Percentiles rank a stretch among this genome's conserved stretches.
Conservation (phyloP, 2,113 vertebrate genomes). For the Heteronetta atricapilla region DNA sequence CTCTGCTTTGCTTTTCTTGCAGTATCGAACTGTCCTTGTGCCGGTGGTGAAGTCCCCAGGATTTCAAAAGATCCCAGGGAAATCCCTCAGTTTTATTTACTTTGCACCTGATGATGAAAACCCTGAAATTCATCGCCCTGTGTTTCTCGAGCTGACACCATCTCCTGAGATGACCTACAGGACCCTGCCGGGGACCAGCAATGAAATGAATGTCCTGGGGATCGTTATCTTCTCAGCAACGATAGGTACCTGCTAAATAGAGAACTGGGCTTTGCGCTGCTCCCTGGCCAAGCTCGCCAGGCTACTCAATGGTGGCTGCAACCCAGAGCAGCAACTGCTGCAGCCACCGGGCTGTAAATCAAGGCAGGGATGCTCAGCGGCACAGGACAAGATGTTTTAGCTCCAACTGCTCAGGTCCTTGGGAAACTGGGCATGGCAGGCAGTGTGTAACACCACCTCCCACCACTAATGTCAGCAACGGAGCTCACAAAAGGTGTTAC, state of each 20-base stretch:
- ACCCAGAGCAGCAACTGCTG: background rate
- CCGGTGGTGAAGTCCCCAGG: slow-evolving; percentile 71
- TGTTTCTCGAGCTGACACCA: slow-evolving; percentile 85
- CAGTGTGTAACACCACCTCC: background rate
- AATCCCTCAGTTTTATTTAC: slow-evolving; percentile 82
- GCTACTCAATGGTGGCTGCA: accelerated
- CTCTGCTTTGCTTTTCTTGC: background rate
- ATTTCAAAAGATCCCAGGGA: slow-evolving; percentile 28
- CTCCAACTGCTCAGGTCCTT: background rate
- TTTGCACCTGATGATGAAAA: slow-evolving; percentile 79
- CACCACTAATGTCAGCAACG: accelerated
- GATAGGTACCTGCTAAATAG: slow-evolving; percentile 73
- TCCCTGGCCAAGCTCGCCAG: accelerated
- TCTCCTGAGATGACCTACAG: slow-evolving; percentile 83
- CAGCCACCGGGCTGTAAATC: accelerated
- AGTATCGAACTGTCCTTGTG: slow-evolving; percentile 87
- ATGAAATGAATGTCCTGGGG: slow-evolving; percentile 90
- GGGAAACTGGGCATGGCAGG: background rate
- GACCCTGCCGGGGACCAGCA: slow-evolving; percentile 84
- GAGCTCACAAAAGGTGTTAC: background rate
- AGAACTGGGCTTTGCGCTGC: accelerated
- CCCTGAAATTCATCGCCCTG: slow-evolving; percentile 72
- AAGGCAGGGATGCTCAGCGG: background rate
- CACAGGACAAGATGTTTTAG: background rate
- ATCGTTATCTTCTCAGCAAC: slow-evolving; percentile 93